Evolutionary conservation across 2,113 vertebrate species (phyloP).

Genomic region (Eleginops maclovinus): DNA sequence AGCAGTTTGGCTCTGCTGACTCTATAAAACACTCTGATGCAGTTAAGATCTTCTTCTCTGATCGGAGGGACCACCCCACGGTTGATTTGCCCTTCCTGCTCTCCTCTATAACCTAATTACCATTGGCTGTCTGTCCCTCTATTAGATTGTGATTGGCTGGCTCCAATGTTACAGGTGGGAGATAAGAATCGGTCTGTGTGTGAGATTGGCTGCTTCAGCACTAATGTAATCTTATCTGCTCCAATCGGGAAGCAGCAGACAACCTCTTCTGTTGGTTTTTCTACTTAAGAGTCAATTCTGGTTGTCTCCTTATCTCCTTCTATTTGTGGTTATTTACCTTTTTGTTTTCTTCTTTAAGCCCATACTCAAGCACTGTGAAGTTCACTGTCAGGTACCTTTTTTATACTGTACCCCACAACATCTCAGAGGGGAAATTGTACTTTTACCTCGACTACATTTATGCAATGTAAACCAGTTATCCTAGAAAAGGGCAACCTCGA

Average conservation of each 20-base stretch:
- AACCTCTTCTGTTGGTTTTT: neutral
- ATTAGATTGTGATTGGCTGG: constrained; percentile 69
- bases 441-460: too few species aligned
- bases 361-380: neutral
- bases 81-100: constrained; percentile 53
- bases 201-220: constrained; percentile 60
- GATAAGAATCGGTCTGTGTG: constrained; percentile 53
- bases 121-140: constrained; percentile 62
- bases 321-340: neutral
- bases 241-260: constrained; percentile 26
- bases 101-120: constrained; percentile 67
- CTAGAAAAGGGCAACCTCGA: neutral
- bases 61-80: neutral
- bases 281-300: neutral
- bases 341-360: neutral
- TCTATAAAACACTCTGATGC: neutral
- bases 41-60: neutral
- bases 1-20: neutral
- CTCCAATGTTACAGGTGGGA: constrained; percentile 30
- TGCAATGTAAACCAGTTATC: too few species aligned
- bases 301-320: neutral
- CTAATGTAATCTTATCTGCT: constrained; percentile 61
- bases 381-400: neutral
- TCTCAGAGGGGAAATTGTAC: too few species aligned
- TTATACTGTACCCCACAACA: neutral